These are phyloP conservation scores for Sarcoramphus papa DNA, from an alignment of 2,797 vertebrate genomes.

Conservation along the genomic window DNA sequence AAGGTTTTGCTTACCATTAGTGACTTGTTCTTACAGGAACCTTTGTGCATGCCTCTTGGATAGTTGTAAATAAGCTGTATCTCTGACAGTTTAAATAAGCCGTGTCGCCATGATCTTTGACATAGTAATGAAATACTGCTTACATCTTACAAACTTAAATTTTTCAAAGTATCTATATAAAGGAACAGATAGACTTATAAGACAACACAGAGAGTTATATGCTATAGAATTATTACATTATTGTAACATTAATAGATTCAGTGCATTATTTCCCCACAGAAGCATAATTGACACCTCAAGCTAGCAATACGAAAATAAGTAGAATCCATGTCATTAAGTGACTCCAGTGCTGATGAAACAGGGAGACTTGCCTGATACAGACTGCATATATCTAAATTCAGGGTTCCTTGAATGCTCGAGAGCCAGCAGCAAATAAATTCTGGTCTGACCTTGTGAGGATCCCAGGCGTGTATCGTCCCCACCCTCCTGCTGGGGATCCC, in stretches of 20 bases:
- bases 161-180: background rate
- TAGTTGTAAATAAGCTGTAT: background rate
- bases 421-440: background rate
- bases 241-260: background rate
- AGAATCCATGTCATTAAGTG: background rate
- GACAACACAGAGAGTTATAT: background rate
- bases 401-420: background rate
- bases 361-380: background rate
- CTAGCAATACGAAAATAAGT: background rate
- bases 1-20: background rate
- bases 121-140: background rate
- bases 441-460: background rate
- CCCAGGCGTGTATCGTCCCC: background rate
- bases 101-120: background rate
- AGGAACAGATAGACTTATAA: background rate
- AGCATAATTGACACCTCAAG: background rate
- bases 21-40: background rate
- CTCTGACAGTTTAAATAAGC: background rate
- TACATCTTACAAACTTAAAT: background rate
- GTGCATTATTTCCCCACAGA: background rate
- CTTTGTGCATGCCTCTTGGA: background rate
- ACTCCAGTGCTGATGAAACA: background rate
- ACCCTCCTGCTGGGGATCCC: background rate
- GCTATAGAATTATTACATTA: background rate
- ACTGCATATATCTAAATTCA: background rate